phyloP scores from a whole-genome alignment of 2,113 vertebrate species.

The Corythornis madagascariensis region DNA sequence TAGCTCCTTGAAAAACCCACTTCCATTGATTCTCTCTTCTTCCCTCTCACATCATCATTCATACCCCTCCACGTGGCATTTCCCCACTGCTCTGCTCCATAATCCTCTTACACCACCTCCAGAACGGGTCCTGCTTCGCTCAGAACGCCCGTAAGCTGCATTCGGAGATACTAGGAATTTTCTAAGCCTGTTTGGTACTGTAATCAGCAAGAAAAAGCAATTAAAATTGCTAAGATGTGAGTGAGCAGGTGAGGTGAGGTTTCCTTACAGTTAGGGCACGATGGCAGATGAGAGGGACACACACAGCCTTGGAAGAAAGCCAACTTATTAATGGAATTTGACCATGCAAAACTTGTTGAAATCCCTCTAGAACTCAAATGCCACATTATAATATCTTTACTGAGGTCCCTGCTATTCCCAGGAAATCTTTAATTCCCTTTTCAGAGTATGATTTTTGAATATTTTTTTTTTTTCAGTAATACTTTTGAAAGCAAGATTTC shows the following conservation, averaged over 20 bases:
- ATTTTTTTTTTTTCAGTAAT: background rate
- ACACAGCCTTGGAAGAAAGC: constrained; percentile 61
- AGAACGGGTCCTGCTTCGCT: background rate
- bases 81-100: background rate
- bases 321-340: constrained; percentile 75
- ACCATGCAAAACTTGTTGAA: constrained; percentile 75
- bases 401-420: constrained; percentile 21
- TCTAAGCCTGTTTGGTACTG: constrained; percentile 25
- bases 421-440: constrained; percentile 35
- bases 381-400: constrained; percentile 65
- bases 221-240: constrained; percentile 61
- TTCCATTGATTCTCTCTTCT: background rate
- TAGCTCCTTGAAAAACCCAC: background rate
- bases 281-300: constrained; percentile 60
- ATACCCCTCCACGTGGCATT: background rate
- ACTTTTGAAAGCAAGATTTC: background rate
- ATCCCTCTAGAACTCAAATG: constrained; percentile 68
- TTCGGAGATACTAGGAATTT: background rate
- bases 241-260: constrained; percentile 63
- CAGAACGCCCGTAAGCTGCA: background rate
- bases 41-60: background rate
- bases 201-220: constrained; percentile 56
- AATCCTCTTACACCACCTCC: background rate
- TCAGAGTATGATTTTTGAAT: background rate
- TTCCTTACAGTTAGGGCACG: constrained; percentile 57